These are phyloP conservation scores for Botia almorhae DNA, from an alignment of 2,797 vertebrate genomes.

Conservation along the genomic window DNA sequence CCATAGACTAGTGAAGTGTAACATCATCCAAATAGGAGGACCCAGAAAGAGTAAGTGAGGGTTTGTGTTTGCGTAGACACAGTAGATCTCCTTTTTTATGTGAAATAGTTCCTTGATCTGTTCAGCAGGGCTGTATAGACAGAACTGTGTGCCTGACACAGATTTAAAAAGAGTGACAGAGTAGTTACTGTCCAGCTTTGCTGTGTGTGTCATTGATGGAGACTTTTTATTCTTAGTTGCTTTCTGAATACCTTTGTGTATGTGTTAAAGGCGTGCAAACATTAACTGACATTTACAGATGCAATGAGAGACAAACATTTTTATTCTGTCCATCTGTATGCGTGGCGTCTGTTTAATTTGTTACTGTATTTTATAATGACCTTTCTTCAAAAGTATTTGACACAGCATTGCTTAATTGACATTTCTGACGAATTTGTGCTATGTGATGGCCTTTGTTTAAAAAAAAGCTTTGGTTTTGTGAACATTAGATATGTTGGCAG, in stretches of 20 bases:
- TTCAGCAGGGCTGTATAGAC: constrained; percentile 7
- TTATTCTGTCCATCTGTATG: neutral
- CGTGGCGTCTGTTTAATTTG: neutral
- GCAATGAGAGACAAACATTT: neutral
- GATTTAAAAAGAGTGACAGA: neutral
- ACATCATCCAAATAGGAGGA: constrained; percentile 65
- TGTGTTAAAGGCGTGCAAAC: neutral
- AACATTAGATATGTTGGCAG: no score
- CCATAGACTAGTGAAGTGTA: constrained; percentile 74
- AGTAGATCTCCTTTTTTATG: constrained; percentile 42
- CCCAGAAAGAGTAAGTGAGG: constrained; percentile 29
- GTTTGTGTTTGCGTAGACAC: neutral
- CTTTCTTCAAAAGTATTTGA: constrained; percentile 1
- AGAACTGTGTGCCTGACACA: constrained; percentile 8
- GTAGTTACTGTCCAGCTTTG: neutral
- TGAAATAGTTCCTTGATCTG: constrained; percentile 25
- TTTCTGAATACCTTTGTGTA: neutral
- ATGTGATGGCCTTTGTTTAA: no score
- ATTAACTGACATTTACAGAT: constrained; percentile 8
- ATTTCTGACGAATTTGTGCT: no score
- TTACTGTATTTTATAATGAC: neutral
- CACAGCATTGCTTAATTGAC: neutral
- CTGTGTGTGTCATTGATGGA: neutral
- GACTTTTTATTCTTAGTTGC: neutral
- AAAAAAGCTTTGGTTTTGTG: no score